Conservation (phyloP, 2,797 vertebrate species). For the Coregonus suidteri region DNA sequence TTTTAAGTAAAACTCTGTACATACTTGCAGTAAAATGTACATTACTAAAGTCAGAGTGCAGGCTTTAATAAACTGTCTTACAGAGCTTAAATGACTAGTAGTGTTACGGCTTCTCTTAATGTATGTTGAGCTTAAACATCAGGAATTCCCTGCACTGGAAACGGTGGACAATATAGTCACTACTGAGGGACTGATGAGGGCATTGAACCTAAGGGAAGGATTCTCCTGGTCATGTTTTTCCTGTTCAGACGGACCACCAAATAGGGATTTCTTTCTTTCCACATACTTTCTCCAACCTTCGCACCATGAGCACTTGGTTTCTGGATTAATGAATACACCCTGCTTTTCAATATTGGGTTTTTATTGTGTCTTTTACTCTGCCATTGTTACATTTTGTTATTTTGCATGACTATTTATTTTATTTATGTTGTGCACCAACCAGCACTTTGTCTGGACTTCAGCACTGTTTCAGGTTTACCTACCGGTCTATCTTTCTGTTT, state of each 20-base stretch:
- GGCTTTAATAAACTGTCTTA: neutral
- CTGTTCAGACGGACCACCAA: constrained; percentile 34
- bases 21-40: neutral
- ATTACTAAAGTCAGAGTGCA: neutral
- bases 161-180: neutral
- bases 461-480: constrained; percentile 24
- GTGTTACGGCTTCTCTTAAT: neutral
- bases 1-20: neutral
- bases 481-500: constrained; percentile 16
- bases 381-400: neutral
- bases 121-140: constrained; percentile 29
- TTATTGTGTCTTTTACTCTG: constrained; percentile 10
- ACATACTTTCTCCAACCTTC: neutral
- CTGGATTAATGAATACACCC: neutral
- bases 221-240: constrained; percentile 2
- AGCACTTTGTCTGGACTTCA: neutral
- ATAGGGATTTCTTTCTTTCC: constrained; percentile 13
- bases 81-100: neutral
- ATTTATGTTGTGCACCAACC: constrained; percentile 10
- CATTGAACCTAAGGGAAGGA: constrained; percentile 13
- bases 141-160: constrained; percentile 41
- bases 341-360: constrained; percentile 2
- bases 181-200: neutral
- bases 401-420: constrained; percentile 49
- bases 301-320: no score